phyloP scores from a whole-genome alignment of 2,113 vertebrate species.

The Tretioscincus oriximinensis region DNA sequence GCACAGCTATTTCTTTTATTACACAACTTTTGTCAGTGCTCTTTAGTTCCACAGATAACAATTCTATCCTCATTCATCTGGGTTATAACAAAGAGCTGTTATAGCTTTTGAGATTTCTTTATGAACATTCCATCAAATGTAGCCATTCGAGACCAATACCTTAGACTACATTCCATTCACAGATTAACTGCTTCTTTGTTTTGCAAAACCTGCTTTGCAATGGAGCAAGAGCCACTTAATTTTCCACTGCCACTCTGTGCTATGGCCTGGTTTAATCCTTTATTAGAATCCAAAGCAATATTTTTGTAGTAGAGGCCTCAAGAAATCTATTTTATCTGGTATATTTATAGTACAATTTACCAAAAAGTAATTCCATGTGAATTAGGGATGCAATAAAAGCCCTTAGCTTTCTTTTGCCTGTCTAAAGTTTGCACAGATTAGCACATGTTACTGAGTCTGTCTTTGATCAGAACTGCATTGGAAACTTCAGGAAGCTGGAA shows the following conservation, averaged over 20 bases:
- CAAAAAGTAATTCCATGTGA: too few species aligned
- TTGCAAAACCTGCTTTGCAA: neutral
- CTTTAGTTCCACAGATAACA: neutral
- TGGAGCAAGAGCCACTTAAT: neutral
- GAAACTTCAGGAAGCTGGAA: too few species aligned
- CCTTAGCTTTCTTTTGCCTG: too few species aligned
- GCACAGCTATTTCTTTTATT: neutral
- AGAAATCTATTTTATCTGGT: too few species aligned
- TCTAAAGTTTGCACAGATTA: too few species aligned
- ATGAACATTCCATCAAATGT: neutral
- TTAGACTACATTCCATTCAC: neutral
- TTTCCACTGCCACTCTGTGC: neutral
- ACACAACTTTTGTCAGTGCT: slow-evolving; percentile 23
- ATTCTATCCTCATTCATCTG: slow-evolving; percentile 23
- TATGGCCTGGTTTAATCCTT: neutral
- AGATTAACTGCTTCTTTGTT: neutral
- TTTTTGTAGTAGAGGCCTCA: neutral
- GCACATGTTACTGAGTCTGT: too few species aligned
- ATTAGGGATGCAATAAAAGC: too few species aligned
- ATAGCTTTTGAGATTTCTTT: neutral
- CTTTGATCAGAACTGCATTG: too few species aligned
- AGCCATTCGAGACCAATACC: neutral
- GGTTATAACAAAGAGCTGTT: neutral
- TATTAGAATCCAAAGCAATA: neutral
- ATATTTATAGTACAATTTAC: too few species aligned